phyloP scores from a whole-genome alignment of 2,888 invertebrate genomes.

The Diaphora mendica region DNA sequence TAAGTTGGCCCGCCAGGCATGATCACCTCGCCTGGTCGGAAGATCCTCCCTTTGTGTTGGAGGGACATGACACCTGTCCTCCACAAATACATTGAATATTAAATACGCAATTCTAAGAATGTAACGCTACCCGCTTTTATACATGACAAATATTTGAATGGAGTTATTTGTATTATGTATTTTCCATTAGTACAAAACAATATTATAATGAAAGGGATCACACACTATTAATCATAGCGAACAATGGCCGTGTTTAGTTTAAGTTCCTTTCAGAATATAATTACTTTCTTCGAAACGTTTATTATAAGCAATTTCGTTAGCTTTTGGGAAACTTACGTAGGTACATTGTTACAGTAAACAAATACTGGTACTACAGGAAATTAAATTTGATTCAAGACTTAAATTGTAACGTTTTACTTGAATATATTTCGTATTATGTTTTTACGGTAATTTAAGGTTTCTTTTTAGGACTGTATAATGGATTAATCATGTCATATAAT shows the following conservation, averaged over 20 bases:
- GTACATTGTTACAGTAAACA: slow-evolving; percentile 33
- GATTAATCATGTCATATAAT: neutral
- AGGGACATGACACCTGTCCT: no score
- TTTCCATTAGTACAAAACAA: slow-evolving; percentile 51
- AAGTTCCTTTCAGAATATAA: slow-evolving; percentile 58
- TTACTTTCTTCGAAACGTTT: slow-evolving; percentile 55
- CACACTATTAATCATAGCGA: slow-evolving; percentile 60
- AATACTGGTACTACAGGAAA: slow-evolving; percentile 46
- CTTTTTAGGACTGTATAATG: neutral
- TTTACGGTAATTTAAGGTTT: slow-evolving; percentile 1
- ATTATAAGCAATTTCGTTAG: slow-evolving; percentile 45
- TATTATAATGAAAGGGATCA: slow-evolving; percentile 50
- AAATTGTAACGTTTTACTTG: slow-evolving; percentile 29
- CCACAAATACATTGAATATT: no score
- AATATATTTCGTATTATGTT: slow-evolving; percentile 13
- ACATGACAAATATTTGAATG: slow-evolving; percentile 47
- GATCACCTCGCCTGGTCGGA: no score
- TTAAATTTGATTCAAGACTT: slow-evolving; percentile 38
- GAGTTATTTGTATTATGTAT: slow-evolving; percentile 54
- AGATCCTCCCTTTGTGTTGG: no score
- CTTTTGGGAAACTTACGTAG: slow-evolving; percentile 32
- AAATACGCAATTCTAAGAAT: slow-evolving; percentile 28
- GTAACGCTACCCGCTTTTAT: slow-evolving; percentile 28
- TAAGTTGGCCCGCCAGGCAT: no score
- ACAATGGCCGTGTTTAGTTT: slow-evolving; percentile 59